Evolutionary conservation across 2,888 invertebrate species (phyloP).

Genomic region (Tipula vernalis): DNA sequence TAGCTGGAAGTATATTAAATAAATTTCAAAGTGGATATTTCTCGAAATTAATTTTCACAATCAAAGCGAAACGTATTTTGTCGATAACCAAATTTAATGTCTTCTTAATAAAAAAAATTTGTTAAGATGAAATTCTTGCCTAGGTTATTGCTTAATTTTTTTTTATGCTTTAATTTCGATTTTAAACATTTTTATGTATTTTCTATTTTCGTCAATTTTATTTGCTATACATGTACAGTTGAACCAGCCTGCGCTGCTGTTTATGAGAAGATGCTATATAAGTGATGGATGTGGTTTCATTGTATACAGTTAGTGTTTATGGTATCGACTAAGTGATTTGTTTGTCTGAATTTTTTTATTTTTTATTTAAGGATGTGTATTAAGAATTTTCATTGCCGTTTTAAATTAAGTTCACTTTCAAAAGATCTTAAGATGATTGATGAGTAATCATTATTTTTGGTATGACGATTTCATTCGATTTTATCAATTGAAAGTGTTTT

Average conservation of each 20-base stretch:
- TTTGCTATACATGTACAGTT: not conserved
- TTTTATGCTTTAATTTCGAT: not conserved
- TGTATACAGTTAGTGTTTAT: not conserved
- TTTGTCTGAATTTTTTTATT: not conserved
- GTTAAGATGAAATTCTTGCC: not conserved
- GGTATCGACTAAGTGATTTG: not conserved
- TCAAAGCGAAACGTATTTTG: not conserved
- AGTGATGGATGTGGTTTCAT: not conserved
- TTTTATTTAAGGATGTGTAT: not conserved
- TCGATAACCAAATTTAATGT: not conserved
- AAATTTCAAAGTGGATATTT: not conserved
- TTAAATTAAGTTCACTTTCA: not conserved
- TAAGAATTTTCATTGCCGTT: not conserved
- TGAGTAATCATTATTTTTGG: no score
- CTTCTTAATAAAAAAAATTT: not conserved
- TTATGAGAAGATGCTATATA: no score
- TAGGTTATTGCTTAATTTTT: not conserved
- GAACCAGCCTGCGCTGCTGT: not conserved
- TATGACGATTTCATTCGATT: no score
- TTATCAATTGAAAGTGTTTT: not conserved
- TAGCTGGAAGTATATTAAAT: not conserved
- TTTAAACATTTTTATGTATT: not conserved
- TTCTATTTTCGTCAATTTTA: not conserved
- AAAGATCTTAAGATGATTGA: not conserved
- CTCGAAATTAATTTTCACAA: not conserved